Evolutionary conservation across 2,888 invertebrate genomes (phyloP).

Genomic region (Dorcus hopei): DNA sequence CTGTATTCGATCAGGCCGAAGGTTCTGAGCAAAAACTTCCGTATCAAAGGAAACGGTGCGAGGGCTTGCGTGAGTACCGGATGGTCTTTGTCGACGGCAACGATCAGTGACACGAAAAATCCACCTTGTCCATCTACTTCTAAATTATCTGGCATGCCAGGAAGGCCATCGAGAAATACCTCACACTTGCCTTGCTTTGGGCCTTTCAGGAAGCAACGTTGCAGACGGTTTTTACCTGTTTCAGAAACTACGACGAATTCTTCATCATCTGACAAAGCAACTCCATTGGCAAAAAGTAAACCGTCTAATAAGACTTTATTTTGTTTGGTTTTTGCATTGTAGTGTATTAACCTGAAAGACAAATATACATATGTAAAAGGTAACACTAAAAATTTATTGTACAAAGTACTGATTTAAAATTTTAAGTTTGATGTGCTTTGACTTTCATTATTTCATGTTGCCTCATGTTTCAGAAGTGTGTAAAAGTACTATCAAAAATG

Average conservation of each 20-base stretch:
- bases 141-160: conserved; percentile 71
- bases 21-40: conserved; percentile 64
- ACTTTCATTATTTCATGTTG: too few relatives aligned
- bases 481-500: too few relatives aligned
- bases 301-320: conserved; percentile 73
- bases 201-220: conserved; percentile 77
- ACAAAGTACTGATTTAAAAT: too few relatives aligned
- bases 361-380: neutral
- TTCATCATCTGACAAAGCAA: conserved; percentile 76
- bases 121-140: conserved; percentile 59
- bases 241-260: conserved; percentile 80
- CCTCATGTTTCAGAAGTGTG: too few relatives aligned
- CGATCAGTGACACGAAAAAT: conserved; percentile 61
- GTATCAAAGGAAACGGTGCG: conserved; percentile 59
- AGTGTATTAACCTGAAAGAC: conserved; percentile 70
- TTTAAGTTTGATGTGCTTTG: too few relatives aligned
- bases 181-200: conserved; percentile 76
- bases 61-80: conserved; percentile 57
- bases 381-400: too few relatives aligned
- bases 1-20: conserved; percentile 60
- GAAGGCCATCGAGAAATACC: conserved; percentile 76
- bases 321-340: conserved; percentile 72
- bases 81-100: conserved; percentile 54
- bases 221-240: conserved; percentile 61
- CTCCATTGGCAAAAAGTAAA: conserved; percentile 85